Evolutionary conservation across 2,113 vertebrate genomes (phyloP).

Genomic region (Motacilla tschutschensis): DNA sequence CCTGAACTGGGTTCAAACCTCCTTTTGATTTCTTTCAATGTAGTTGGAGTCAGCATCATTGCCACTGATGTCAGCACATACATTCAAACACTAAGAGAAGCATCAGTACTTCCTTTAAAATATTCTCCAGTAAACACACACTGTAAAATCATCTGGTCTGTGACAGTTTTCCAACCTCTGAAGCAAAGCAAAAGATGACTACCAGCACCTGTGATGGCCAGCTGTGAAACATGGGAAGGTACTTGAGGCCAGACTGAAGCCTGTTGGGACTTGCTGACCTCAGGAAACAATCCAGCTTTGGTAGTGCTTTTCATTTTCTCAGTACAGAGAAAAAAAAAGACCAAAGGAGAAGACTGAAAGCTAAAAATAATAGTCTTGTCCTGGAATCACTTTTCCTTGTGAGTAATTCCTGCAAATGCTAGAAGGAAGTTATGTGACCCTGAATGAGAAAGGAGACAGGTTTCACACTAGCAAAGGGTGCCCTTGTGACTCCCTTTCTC

Average conservation of each 20-base stretch:
- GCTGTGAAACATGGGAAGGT: neutral
- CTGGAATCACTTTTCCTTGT: conserved; percentile 3
- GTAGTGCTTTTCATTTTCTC: neutral
- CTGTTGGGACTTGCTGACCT: neutral
- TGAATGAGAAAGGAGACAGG: neutral
- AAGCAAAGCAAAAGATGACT: neutral
- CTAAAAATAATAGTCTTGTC: neutral
- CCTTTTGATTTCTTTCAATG: neutral
- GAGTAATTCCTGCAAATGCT: neutral
- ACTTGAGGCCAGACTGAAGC: neutral
- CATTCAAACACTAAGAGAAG: neutral
- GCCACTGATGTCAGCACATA: neutral
- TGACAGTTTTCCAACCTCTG: neutral
- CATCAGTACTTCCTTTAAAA: neutral
- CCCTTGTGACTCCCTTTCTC: neutral
- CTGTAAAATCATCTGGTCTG: neutral
- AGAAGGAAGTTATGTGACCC: neutral
- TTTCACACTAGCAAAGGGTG: neutral
- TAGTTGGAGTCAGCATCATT: neutral
- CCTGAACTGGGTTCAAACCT: neutral
- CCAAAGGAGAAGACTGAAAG: neutral
- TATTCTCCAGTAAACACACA: neutral
- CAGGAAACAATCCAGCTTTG: neutral
- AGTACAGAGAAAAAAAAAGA: neutral
- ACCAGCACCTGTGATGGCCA: neutral